phyloP scores from a whole-genome alignment of 1,140 invertebrate species.

The Drosophila pseudoananassae region DNA sequence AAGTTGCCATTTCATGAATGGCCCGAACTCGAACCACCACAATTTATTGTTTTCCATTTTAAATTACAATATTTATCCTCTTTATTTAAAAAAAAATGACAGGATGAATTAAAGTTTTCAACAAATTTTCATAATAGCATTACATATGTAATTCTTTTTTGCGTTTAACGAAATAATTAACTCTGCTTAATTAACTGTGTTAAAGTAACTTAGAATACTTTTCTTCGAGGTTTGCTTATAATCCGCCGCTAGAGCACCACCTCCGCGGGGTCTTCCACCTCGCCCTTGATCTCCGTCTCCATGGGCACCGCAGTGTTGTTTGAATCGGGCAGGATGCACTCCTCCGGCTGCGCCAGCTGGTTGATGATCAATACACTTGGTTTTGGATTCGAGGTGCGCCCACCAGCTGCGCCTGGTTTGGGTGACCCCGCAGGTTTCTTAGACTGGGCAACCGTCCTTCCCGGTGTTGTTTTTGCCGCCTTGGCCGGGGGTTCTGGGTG shows the following conservation, averaged over 20 bases:
- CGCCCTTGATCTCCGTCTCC: conserved; percentile 55
- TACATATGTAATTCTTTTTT: conserved; percentile 19
- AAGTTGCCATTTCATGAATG: not conserved
- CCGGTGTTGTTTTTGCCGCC: not conserved
- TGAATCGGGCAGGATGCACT: conserved; percentile 62
- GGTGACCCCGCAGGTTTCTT: not conserved
- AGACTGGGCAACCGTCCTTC: not conserved
- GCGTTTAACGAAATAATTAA: conserved; percentile 39
- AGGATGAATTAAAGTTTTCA: conserved; percentile 10
- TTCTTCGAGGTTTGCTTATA: conserved; percentile 2
- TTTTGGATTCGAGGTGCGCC: not conserved
- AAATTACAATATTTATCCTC: conserved; percentile 2
- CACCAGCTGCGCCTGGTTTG: not conserved
- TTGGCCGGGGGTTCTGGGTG: not conserved
- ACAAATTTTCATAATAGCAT: conserved; percentile 37
- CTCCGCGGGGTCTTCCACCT: conserved; percentile 55
- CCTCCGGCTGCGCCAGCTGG: conserved; percentile 46
- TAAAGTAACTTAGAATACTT: conserved; percentile 76
- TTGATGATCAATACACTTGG: conserved; percentile 54
- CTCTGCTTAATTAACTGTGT: conserved; percentile 22
- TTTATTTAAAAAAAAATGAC: conserved; percentile 27
- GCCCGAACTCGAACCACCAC: not conserved
- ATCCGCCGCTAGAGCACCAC: conserved; percentile 25
- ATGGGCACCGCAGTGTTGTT: conserved; percentile 8
- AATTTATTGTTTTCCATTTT: not conserved